Evolutionary conservation across 2,888 invertebrate genomes (phyloP), one percentile per base, ranked within the genome.

Genomic region (Ophion ventricosus): DNA sequence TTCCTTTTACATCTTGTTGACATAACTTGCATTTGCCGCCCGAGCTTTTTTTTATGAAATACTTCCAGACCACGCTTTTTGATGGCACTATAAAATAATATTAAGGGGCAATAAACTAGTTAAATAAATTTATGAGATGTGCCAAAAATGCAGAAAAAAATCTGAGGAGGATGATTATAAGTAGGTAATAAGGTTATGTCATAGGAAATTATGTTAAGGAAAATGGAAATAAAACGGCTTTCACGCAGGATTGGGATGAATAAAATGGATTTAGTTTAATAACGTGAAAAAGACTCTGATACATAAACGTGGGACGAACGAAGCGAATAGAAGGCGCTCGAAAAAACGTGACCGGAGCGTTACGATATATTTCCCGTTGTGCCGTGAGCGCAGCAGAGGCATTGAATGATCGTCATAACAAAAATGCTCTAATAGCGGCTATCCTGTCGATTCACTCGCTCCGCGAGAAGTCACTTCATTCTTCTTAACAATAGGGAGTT

Each of bases 171-270:
- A 67, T 67, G 67, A 43, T 67, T 49, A 40, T 40, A 25, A 5
- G 49, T 49, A 40, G 66, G 66, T 66, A 43, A 8, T 66, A 67
- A 43, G 20, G 67, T n/a, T 25, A 35, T 67, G 67, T 43, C 11
- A 49, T 67, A 67, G 67, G 49, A 67, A 67, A 25, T 66, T 59
- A n/a, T 77, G 26, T 77, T 77, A 23, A 56, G 35, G 43, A 2
- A 26, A 29, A 64, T 29, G 64, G 35, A 29, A 43, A 43, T 43
- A 43, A 43, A 8, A 8, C 43, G 43, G 43, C 0, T 43, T 43
- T 63, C 43, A 43, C 43, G 3, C 43, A 11, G 43, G 43, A 43
- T 43, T 43, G 10, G 5, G 43, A 43, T 43, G 43, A 43, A 43
- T 43, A 43, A 7, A 43, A 11, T 10, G 43, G 43, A 43, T 43